These are phyloP conservation scores for Machimus atricapillus DNA, from an alignment of 2,888 invertebrate species.

Conservation along the genomic window DNA sequence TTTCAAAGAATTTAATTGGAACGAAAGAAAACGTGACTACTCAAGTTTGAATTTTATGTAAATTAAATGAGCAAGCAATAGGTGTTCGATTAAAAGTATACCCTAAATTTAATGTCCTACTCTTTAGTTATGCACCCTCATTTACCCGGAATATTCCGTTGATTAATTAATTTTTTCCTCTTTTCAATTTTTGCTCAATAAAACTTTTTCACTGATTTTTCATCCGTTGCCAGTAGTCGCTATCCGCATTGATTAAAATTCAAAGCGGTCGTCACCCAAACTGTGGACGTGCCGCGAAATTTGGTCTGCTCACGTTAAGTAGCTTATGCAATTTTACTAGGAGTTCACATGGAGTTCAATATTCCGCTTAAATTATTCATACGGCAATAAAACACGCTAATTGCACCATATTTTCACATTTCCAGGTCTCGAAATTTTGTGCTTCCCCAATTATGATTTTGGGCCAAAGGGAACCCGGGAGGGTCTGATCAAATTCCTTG, in stretches of 20 bases:
- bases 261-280: not conserved
- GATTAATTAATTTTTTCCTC: not conserved
- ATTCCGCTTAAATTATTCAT: not conserved
- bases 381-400: not conserved
- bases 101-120: not conserved
- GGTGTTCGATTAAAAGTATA: not conserved
- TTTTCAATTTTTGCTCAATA: not conserved
- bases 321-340: not conserved
- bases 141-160: not conserved
- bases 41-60: not conserved
- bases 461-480: not conserved
- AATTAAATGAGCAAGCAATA: not conserved
- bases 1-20: not conserved
- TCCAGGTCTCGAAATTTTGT: not conserved
- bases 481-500: not conserved
- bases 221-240: not conserved
- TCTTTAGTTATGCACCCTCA: not conserved
- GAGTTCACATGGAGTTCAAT: not conserved
- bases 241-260: not conserved
- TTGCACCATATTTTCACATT: not conserved
- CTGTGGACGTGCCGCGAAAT: not conserved
- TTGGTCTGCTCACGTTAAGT: not conserved
- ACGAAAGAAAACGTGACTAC: not conserved
- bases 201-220: not conserved
- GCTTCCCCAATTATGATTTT: not conserved